Conservation (phyloP, 2,797 vertebrate genomes). For the Heterohyrax brucei region DNA sequence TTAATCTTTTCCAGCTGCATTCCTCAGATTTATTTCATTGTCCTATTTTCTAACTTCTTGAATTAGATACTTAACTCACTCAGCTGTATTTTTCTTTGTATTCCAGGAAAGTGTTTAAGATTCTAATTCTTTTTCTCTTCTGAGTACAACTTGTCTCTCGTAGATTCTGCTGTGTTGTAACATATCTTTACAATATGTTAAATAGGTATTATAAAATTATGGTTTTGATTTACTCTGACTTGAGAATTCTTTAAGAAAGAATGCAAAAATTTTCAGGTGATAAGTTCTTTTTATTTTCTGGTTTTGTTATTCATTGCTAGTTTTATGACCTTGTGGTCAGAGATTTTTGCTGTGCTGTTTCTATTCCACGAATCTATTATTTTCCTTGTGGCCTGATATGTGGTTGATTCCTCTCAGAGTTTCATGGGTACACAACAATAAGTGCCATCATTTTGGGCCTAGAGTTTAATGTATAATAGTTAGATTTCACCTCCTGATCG, state of each 20-base stretch:
- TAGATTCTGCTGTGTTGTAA: background rate
- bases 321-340: background rate
- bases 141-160: fast-evolving
- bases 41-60: background rate
- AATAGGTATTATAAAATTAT: no score
- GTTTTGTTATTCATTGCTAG: background rate
- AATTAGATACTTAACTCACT: background rate
- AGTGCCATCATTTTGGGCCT: background rate
- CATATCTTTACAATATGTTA: background rate
- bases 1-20: background rate
- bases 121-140: background rate
- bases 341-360: background rate
- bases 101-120: background rate
- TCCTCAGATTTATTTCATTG: background rate
- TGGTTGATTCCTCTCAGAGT: background rate
- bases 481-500: background rate
- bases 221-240: background rate
- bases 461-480: background rate
- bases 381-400: background rate
- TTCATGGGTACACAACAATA: background rate
- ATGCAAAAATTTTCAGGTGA: background rate
- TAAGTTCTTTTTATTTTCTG: background rate
- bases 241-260: background rate
- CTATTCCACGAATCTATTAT: background rate
- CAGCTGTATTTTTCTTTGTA: background rate